Evolutionary conservation across 2,888 invertebrate genomes (phyloP).

Genomic region (Plagiodera versicolora): DNA sequence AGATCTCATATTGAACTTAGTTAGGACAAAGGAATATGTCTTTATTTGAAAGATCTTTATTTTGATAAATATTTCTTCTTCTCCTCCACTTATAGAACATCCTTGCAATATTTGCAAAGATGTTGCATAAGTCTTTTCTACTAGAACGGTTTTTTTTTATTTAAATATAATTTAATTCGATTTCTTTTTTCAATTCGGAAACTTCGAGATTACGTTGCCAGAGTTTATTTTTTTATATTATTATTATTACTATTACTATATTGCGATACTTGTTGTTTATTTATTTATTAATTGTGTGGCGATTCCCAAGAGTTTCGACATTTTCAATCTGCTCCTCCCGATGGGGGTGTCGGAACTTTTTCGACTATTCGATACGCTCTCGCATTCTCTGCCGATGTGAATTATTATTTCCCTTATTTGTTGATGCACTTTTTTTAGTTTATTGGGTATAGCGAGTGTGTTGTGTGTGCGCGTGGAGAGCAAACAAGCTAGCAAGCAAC

Average conservation of each 20-base stretch:
- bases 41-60: constrained; percentile 53
- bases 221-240: constrained; percentile 37
- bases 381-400: constrained; percentile 27
- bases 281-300: constrained; percentile 36
- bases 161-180: too few relatives aligned
- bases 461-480: too few relatives aligned
- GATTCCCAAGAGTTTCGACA: constrained; percentile 23
- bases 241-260: too few relatives aligned
- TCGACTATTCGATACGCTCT: constrained; percentile 21
- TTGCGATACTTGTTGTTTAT: constrained; percentile 39
- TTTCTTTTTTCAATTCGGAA: too few relatives aligned
- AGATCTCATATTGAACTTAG: constrained; percentile 57
- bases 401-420: constrained; percentile 27
- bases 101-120: constrained; percentile 47
- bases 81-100: constrained; percentile 25
- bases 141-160: constrained; percentile 37
- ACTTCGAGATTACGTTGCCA: constrained; percentile 42
- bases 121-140: constrained; percentile 33
- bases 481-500: constrained; percentile 30
- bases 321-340: constrained; percentile 15
- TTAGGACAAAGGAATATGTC: constrained; percentile 46
- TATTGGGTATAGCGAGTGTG: constrained; percentile 21
- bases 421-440: constrained; percentile 29
- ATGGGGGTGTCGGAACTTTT: constrained; percentile 30
- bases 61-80: constrained; percentile 45